A percentile compares a stretch with the other conserved stretches of the same genome.
Evolutionary conservation across 2,113 vertebrate species (phyloP).

Genomic region (Austrofundulus limnaeus): DNA sequence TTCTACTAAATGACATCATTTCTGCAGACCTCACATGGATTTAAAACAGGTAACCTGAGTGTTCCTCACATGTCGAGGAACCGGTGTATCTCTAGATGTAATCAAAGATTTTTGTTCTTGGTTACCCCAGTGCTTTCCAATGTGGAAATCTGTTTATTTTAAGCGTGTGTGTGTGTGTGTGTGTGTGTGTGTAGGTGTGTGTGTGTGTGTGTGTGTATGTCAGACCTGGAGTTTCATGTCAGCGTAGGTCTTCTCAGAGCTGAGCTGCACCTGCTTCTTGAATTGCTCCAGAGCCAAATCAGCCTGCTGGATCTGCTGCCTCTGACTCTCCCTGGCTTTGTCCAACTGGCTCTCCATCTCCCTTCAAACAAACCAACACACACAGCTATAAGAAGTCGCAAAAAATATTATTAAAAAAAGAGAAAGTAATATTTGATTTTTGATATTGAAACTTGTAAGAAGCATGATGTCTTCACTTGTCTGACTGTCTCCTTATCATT

Average conservation of each 20-base stretch:
- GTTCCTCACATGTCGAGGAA: too few relatives aligned
- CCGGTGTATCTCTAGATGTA: too few relatives aligned
- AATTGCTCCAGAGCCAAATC: conserved; percentile 91
- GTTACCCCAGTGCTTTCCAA: not conserved
- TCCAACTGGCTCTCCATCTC: conserved; percentile 88
- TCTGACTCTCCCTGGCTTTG: conserved; percentile 85
- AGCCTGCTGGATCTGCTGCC: conserved; percentile 88
- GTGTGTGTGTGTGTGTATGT: not conserved
- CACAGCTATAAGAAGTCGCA: conserved; percentile 6
- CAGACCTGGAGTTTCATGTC: conserved; percentile 93
- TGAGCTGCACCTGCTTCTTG: conserved; percentile 93
- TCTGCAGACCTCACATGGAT: too few relatives aligned
- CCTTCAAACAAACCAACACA: conserved; percentile 81
- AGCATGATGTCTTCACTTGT: too few relatives aligned
- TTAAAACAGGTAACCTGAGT: too few relatives aligned
- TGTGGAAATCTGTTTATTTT: not conserved
- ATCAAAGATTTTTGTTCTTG: too few relatives aligned
- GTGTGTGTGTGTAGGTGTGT: not conserved
- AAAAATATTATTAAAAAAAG: too few relatives aligned
- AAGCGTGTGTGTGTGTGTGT: too few relatives aligned
- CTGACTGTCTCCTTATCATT: too few relatives aligned
- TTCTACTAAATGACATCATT: too few relatives aligned
- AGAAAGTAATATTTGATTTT: too few relatives aligned
- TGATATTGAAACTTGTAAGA: too few relatives aligned
- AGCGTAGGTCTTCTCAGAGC: conserved; percentile 88